These are phyloP conservation scores for Andrena bucephala DNA, from an alignment of 2,888 invertebrate genomes.

Conservation along the genomic window DNA sequence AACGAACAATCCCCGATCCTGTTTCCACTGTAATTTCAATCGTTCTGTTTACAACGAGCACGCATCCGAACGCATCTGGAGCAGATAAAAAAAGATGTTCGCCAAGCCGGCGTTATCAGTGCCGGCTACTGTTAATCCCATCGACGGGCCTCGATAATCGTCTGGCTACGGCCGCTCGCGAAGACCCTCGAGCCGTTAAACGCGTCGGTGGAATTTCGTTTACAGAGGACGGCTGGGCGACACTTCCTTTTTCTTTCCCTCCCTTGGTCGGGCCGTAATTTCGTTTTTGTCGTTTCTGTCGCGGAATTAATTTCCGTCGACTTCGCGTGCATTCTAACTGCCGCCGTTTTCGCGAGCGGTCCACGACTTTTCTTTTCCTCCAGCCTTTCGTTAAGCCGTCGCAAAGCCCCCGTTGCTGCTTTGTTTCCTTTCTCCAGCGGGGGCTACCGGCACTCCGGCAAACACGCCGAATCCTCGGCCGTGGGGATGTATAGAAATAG, in stretches of 20 bases:
- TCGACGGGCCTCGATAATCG: conserved; percentile 9
- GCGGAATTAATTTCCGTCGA: conserved; percentile 40
- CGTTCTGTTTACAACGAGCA: background rate
- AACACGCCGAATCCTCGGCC: background rate
- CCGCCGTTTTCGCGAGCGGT: conserved; percentile 2
- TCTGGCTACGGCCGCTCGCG: conserved; percentile 1
- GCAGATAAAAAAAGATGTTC: conserved; percentile 57
- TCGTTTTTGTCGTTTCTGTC: conserved; percentile 16
- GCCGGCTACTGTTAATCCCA: conserved; percentile 58
- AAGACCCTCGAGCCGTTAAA: conserved; percentile 1
- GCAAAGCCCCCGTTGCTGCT: background rate
- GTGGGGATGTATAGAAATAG: background rate
- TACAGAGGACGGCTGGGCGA: conserved; percentile 11
- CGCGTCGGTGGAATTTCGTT: conserved; percentile 13
- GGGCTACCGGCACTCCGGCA: background rate
- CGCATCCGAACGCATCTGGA: conserved; percentile 19
- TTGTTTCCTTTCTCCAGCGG: background rate
- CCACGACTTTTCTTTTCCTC: background rate
- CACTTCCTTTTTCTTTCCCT: conserved; percentile 21
- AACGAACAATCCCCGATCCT: conserved; percentile 14
- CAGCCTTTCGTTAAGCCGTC: background rate
- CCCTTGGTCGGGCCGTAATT: conserved; percentile 3
- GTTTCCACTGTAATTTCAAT: conserved; percentile 8
- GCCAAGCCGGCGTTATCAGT: conserved; percentile 58
- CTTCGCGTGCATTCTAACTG: conserved; percentile 20